A percentile compares a stretch with the other conserved stretches of the same genome.
Conservation (phyloP, 2,113 vertebrate species). For the Spizaetus ornatus region DNA sequence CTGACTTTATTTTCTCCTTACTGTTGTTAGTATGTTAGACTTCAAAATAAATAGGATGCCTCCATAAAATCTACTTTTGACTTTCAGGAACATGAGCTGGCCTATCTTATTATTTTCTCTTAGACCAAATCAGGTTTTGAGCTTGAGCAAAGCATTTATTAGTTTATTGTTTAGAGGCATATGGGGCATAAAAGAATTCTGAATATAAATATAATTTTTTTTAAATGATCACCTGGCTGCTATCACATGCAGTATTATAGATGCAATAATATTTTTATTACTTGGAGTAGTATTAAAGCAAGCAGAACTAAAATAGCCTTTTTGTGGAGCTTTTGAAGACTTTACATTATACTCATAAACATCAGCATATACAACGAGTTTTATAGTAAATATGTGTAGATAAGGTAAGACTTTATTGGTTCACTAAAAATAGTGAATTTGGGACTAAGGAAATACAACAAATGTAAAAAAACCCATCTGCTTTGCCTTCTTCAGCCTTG, state of each 20-base stretch:
- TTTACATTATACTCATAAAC: background rate
- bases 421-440: background rate
- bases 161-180: background rate
- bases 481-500: background rate
- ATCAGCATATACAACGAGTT: background rate
- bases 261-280: background rate
- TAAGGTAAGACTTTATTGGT: background rate
- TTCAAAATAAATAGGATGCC: background rate
- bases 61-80: background rate
- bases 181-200: background rate
- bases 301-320: background rate
- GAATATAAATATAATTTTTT: background rate
- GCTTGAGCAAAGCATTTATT: background rate
- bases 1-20: background rate
- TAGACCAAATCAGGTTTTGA: background rate
- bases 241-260: background rate
- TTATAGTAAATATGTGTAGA: background rate
- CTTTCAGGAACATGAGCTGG: background rate
- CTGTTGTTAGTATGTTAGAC: background rate
- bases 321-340: background rate
- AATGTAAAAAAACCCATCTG: accelerated
- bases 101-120: background rate
- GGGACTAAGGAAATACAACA: background rate
- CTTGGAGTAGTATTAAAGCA: background rate
- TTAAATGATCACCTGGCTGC: background rate